These are phyloP conservation scores for Ennomos quercinarius DNA, from an alignment of 2,888 invertebrate genomes.

Conservation along the genomic window DNA sequence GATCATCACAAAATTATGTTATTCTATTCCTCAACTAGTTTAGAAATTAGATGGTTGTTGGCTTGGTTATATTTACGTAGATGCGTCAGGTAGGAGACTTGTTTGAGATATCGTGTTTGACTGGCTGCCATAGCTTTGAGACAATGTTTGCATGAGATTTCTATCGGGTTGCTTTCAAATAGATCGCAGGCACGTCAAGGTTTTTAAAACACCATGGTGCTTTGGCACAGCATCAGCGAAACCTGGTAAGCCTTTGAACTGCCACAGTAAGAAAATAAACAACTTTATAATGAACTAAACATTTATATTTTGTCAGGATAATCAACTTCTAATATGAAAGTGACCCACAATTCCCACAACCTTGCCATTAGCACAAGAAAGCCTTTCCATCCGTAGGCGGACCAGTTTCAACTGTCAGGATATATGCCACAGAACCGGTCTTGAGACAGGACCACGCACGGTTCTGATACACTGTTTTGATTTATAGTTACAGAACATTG, in stretches of 20 bases:
- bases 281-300: no score
- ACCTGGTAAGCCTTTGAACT: no score
- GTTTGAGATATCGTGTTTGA: constrained; percentile 4
- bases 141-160: constrained; percentile 4
- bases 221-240: no score
- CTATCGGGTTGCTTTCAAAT: not conserved
- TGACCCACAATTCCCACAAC: constrained; percentile 8
- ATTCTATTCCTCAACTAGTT: constrained; percentile 14
- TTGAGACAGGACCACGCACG: constrained; percentile 21
- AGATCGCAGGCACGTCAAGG: no score
- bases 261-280: no score
- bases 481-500: constrained; percentile 10
- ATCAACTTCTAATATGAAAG: constrained; percentile 19
- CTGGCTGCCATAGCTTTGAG: not conserved
- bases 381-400: constrained; percentile 33
- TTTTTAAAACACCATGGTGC: no score
- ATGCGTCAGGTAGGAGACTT: constrained; percentile 13
- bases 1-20: constrained; percentile 17
- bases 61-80: constrained; percentile 14
- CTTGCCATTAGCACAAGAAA: constrained; percentile 23
- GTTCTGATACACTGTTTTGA: constrained; percentile 8
- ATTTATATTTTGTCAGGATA: not conserved
- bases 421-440: constrained; percentile 37
- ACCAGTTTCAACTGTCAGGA: constrained; percentile 25
- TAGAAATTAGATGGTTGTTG: constrained; percentile 8